Base-by-base conservation (phyloP, 2,113 vertebrate genomes). In the Delphinus delphis region DNA sequence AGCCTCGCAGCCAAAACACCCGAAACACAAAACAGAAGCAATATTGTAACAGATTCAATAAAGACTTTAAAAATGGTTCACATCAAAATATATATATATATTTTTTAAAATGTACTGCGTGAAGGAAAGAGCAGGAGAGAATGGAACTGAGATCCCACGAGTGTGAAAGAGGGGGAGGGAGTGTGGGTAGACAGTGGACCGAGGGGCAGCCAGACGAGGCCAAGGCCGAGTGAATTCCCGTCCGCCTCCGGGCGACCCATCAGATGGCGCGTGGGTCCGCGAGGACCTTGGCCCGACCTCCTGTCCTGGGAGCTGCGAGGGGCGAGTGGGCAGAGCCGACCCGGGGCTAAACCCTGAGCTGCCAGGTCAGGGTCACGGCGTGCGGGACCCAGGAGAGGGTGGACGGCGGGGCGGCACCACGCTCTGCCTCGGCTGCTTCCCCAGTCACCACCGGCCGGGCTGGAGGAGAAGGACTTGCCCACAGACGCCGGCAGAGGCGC, bases 161-260 rank as follows among this genome's bases (percentile, higher is more conserved):
- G 23, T 2, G 2, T 20, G 20, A 33, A 23, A 76, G 62, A 38
- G 15, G 8, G n/a, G 6, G 28, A 31, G 12, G 9, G 3, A 25
- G 28, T 1, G 0, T 0, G 18, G 11, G 15, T 4, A 2, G 3
- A 41, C 11, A 1, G 41, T 1, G 4, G 31, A 6, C 74, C 44
- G 20, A 26, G 4, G 21, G 4, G 25, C 47, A 15, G 12, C 3
- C 15, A 12, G 11, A 25, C 10, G 25, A 38, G 14, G 31, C 20
- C 79, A 53, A 20, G 28, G 36, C 15, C 18, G 6, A 0, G 6
- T 5, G 20, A 62, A 2, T 1, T 18, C 26, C 47, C 25, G 1
- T 26, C 14, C 5, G 0, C 3, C 21, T 7, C 41, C 0, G 3
- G 21, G 26, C 63, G 53, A 71, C 63, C 36, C 14, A 0, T 80